Percentiles rank a stretch among this genome's conserved stretches.
Conservation (phyloP, 2,888 invertebrate species). For the Branchipolynoe longqiensis region DNA sequence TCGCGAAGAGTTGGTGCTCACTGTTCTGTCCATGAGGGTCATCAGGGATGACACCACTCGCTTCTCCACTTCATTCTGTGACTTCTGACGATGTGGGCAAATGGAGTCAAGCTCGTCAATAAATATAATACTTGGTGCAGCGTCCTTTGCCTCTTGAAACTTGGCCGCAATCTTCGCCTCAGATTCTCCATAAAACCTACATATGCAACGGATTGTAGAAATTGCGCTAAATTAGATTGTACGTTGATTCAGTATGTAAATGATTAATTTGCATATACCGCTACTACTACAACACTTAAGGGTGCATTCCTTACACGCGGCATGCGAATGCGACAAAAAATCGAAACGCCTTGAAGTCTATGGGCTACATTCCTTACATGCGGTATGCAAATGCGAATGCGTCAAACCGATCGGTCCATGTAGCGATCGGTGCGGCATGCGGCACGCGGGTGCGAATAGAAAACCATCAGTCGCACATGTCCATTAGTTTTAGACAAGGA, state of each 20-base stretch:
- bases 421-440: no score
- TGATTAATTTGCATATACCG: not conserved
- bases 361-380: no score
- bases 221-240: no score
- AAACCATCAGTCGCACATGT: no score
- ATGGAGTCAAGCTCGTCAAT: constrained; percentile 93
- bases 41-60: constrained; percentile 87
- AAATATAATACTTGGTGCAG: constrained; percentile 89
- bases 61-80: constrained; percentile 86
- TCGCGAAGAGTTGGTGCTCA: not conserved
- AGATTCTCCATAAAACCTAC: constrained; percentile 85
- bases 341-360: no score
- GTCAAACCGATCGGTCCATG: no score
- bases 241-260: not conserved
- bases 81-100: constrained; percentile 86
- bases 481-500: no score
- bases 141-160: constrained; percentile 87
- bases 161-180: constrained; percentile 87
- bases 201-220: no score
- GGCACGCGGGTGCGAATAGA: no score
- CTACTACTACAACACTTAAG: not conserved
- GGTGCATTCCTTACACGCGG: not conserved
- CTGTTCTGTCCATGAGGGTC: constrained; percentile 85
- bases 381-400: no score
- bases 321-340: no score